Evolutionary conservation across 2,797 vertebrate genomes (phyloP).

Genomic region (Arvicola amphibius): DNA sequence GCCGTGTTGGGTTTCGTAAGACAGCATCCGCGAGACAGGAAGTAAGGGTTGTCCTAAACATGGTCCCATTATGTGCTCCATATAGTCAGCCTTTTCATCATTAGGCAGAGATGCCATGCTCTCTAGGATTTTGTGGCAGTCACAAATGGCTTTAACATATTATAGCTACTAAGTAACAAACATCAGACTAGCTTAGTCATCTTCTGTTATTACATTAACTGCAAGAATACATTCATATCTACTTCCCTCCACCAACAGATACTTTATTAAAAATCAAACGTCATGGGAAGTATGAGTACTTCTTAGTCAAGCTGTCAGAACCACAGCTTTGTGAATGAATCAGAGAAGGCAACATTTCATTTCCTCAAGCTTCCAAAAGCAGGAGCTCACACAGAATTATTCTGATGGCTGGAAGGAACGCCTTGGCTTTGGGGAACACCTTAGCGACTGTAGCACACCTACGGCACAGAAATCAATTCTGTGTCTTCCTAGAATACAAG

Average conservation of each 20-base stretch:
- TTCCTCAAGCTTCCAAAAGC: slow-evolving; percentile 38
- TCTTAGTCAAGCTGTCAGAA: not conserved
- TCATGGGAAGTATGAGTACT: not conserved
- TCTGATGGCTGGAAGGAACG: not conserved
- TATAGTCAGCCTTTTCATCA: slow-evolving; percentile 40
- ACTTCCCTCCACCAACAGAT: slow-evolving; percentile 66
- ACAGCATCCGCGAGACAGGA: not conserved
- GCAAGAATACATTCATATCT: slow-evolving; percentile 63
- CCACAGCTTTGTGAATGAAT: not conserved
- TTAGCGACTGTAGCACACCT: slow-evolving; percentile 24
- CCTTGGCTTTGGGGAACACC: not conserved
- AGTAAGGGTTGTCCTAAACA: slow-evolving; percentile 13
- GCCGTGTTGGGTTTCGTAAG: slow-evolving; percentile 51
- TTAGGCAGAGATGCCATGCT: not conserved
- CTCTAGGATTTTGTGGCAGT: not conserved
- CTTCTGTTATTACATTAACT: slow-evolving; percentile 61
- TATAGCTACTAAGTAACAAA: not conserved
- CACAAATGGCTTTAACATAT: not conserved
- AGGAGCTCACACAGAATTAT: not conserved
- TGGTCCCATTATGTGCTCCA: not conserved
- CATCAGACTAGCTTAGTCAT: slow-evolving; percentile 45
- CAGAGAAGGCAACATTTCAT: slow-evolving; percentile 55
- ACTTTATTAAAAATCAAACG: slow-evolving; percentile 57
- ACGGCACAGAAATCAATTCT: not conserved
- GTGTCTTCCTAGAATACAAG: not conserved